Conservation (phyloP, 2,888 invertebrate genomes). For the Sepioteuthis lessoniana region DNA sequence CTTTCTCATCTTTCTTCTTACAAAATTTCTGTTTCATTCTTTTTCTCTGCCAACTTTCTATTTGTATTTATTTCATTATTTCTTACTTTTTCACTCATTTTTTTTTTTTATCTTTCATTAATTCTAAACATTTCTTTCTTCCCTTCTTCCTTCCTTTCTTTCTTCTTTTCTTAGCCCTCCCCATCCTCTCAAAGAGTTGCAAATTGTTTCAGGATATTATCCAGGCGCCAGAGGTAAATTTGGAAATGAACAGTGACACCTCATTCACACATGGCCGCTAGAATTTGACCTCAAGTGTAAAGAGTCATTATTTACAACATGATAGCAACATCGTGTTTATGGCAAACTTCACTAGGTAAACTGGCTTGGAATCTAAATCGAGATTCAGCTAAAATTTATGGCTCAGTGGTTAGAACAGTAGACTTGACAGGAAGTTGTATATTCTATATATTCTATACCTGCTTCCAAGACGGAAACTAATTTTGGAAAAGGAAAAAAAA, state of each 20-base stretch:
- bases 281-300: neutral
- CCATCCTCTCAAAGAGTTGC: neutral
- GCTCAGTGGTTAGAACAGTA: neutral
- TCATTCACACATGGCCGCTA: neutral
- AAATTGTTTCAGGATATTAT: neutral
- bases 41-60: no score
- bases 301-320: neutral
- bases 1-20: no score
- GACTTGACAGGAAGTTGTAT: no score
- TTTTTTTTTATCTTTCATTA: no score
- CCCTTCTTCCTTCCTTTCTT: neutral
- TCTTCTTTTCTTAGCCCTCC: neutral
- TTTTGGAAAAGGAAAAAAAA: no score
- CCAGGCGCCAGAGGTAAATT: neutral
- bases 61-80: no score
- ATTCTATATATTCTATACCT: no score
- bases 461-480: no score
- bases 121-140: no score
- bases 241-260: conserved; percentile 17
- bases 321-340: neutral
- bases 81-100: no score
- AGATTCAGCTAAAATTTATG: neutral
- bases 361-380: neutral
- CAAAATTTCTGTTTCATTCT: no score
- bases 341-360: neutral